Evolutionary conservation across 2,113 vertebrate genomes (phyloP).

Genomic region (Thunnus thynnus): DNA sequence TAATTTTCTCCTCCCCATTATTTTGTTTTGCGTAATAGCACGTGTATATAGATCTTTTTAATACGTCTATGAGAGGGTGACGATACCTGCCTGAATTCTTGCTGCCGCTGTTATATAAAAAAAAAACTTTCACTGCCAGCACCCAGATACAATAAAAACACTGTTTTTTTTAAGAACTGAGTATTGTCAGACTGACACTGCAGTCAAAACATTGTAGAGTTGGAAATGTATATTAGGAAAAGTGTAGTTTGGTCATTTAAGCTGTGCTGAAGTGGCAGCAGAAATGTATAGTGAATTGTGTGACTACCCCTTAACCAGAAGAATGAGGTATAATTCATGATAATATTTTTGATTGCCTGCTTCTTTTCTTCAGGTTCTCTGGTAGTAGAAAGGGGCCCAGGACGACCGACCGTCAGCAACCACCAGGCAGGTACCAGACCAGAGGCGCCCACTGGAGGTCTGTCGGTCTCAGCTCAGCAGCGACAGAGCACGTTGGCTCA

Average conservation of each 20-base stretch:
- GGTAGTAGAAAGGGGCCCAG: conserved; percentile 79
- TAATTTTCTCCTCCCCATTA: background rate
- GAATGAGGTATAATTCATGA: background rate
- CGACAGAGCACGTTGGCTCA: conserved; percentile 85
- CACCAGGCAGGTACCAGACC: conserved; percentile 72
- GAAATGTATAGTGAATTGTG: too few species aligned
- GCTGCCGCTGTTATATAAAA: too few species aligned
- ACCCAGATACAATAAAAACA: too few species aligned
- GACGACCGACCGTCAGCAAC: conserved; percentile 62
- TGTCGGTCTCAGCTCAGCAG: conserved; percentile 71
- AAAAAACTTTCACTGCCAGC: too few species aligned
- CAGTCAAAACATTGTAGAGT: too few species aligned
- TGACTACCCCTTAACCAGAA: background rate
- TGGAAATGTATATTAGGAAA: too few species aligned
- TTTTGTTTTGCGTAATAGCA: background rate
- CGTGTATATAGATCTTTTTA: background rate
- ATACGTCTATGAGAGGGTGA: too few species aligned
- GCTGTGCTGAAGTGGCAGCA: too few species aligned
- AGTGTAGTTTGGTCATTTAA: too few species aligned
- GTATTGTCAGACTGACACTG: too few species aligned
- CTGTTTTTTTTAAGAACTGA: too few species aligned
- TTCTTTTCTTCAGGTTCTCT: conserved; percentile 76
- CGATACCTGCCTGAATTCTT: too few species aligned
- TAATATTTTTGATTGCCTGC: background rate
- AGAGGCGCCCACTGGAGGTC: conserved; percentile 64